Conservation (phyloP, 1,140 invertebrate genomes). For the Sminthurides bifidus region DNA sequence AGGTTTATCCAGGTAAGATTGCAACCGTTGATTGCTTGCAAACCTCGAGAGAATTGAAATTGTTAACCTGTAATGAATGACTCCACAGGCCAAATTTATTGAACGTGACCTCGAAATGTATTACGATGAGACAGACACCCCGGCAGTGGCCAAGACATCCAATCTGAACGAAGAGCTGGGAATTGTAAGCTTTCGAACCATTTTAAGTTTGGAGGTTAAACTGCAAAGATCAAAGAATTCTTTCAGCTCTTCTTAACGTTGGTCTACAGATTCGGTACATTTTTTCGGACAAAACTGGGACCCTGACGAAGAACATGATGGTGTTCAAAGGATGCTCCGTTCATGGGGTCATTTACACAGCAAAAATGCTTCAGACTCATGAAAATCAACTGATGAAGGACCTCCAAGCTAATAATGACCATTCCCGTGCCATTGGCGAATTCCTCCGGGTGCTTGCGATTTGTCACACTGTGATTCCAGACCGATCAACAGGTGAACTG, state of each 20-base stretch:
- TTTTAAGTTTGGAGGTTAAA: neutral
- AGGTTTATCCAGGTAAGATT: slow-evolving; percentile 76
- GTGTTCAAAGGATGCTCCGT: slow-evolving; percentile 87
- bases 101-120: slow-evolving; percentile 97
- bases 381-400: slow-evolving; percentile 21
- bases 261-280: slow-evolving; percentile 85
- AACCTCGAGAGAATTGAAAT: neutral
- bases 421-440: slow-evolving; percentile 54
- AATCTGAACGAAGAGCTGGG: slow-evolving; percentile 99
- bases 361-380: slow-evolving; percentile 7
- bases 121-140: slow-evolving; percentile 78
- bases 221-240: slow-evolving; percentile 10
- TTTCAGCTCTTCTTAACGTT: too few relatives aligned
- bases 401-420: slow-evolving; percentile 22
- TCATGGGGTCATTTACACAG: slow-evolving; percentile 59
- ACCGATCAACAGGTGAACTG: slow-evolving; percentile 52
- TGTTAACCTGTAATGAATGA: too few relatives aligned
- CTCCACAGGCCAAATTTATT: slow-evolving; percentile 80
- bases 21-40: slow-evolving; percentile 12
- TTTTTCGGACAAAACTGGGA: slow-evolving; percentile 94
- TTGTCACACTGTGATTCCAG: slow-evolving; percentile 97
- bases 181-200: slow-evolving; percentile 45
- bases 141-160: slow-evolving; percentile 92
- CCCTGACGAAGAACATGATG: slow-evolving; percentile 95
- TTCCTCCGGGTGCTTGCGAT: slow-evolving; percentile 83